Percentiles rank a stretch among this genome's conserved stretches.
These are phyloP conservation scores for Bovichtus diacanthus DNA, from an alignment of 2,797 vertebrate genomes.

Conservation along the genomic window DNA sequence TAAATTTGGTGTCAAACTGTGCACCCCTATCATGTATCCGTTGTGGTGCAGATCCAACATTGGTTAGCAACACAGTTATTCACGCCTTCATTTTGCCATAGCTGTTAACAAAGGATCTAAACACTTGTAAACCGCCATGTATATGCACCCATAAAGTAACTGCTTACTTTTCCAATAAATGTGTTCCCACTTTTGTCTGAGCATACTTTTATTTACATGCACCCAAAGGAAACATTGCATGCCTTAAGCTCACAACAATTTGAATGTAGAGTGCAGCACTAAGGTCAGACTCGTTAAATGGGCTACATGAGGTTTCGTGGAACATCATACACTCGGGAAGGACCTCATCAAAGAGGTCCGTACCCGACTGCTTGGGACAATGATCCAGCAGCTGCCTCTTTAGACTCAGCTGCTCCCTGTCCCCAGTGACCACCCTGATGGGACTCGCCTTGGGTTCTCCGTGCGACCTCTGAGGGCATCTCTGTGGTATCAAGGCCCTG, in stretches of 20 bases:
- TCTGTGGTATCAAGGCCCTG: constrained; percentile 11
- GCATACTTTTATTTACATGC: constrained; percentile 34
- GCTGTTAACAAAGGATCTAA: constrained; percentile 42
- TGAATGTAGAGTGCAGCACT: constrained; percentile 2
- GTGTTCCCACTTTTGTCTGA: constrained; percentile 44
- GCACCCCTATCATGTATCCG: background rate
- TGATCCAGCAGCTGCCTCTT: constrained; percentile 65
- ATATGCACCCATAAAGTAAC: constrained; percentile 56
- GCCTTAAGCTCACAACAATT: constrained; percentile 26
- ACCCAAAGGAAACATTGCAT: constrained; percentile 11
- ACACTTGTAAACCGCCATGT: constrained; percentile 14
- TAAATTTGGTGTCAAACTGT: background rate
- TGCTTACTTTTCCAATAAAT: constrained; percentile 53
- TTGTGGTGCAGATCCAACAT: background rate
- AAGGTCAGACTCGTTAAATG: constrained; percentile 44
- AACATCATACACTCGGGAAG: constrained; percentile 19
- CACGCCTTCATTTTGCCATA: constrained; percentile 25
- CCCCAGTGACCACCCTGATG: constrained; percentile 17
- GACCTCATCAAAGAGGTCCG: constrained; percentile 45
- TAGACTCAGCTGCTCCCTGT: constrained; percentile 45
- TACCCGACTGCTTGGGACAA: constrained; percentile 37
- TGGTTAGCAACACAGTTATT: constrained; percentile 23
- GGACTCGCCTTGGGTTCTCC: constrained; percentile 24
- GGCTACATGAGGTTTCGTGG: constrained; percentile 31
- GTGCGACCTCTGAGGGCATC: constrained; percentile 27